Percentiles rank a stretch among this genome's conserved stretches.
phyloP scores from a whole-genome alignment of 2,888 invertebrate genomes.

The Luperina testacea region DNA sequence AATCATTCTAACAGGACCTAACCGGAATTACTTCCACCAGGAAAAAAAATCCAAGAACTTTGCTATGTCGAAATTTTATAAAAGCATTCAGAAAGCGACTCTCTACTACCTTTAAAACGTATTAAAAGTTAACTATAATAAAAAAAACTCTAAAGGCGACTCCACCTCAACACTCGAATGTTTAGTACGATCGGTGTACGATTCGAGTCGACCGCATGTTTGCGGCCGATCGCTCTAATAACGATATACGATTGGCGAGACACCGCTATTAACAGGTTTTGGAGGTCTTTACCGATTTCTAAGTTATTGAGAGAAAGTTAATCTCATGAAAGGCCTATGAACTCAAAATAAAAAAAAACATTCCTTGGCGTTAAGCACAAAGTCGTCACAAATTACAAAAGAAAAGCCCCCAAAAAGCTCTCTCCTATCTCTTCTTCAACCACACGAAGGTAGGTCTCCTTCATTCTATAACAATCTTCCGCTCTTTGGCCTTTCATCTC shows the following conservation, averaged over 20 bases:
- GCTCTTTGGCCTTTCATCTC: neutral
- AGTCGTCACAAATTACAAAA: neutral
- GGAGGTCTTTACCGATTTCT: neutral
- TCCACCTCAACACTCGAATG: constrained; percentile 46
- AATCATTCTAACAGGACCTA: too few relatives aligned
- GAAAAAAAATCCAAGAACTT: neutral
- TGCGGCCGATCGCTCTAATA: constrained; percentile 63
- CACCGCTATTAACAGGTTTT: constrained; percentile 44
- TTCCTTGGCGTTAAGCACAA: neutral
- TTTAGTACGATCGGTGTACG: constrained; percentile 58
- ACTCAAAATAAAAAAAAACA: neutral
- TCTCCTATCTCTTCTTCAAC: neutral
- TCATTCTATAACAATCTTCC: neutral
- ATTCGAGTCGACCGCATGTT: constrained; percentile 71
- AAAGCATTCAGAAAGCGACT: neutral
- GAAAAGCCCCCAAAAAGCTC: neutral
- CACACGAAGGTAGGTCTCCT: neutral
- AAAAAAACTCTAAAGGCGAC: constrained; percentile 18
- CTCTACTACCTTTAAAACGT: neutral
- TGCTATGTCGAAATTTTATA: neutral
- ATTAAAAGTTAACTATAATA: neutral
- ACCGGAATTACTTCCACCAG: neutral
- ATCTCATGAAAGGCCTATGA: neutral
- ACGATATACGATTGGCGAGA: constrained; percentile 53
- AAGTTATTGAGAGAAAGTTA: neutral